These are phyloP conservation scores for Andricus curvator DNA, from an alignment of 2,888 invertebrate genomes.

Conservation along the genomic window DNA sequence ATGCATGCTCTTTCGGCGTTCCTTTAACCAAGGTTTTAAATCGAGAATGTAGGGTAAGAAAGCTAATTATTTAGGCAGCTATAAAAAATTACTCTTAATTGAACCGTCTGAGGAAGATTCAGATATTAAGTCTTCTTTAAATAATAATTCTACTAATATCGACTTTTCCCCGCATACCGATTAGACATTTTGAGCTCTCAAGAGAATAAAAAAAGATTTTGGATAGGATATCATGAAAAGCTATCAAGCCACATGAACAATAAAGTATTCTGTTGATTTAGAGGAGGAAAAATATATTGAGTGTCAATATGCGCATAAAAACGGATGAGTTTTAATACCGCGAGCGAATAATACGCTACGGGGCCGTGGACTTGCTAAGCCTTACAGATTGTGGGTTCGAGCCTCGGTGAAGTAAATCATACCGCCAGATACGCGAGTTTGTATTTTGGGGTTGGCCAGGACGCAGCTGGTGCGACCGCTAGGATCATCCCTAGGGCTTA, in stretches of 20 bases:
- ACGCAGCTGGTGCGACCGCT: conserved; percentile 70
- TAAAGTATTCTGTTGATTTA: neutral
- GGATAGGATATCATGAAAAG: neutral
- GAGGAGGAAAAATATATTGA: conserved; percentile 46
- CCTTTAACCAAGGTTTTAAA: no score
- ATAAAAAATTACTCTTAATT: neutral
- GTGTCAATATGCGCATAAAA: conserved; percentile 57
- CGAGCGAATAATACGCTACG: conserved; percentile 56
- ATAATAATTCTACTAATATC: neutral
- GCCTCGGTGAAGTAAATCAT: conserved; percentile 74
- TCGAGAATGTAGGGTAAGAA: neutral
- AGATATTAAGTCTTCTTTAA: no score
- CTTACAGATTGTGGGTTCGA: conserved; percentile 74
- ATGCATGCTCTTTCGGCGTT: no score
- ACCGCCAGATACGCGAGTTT: conserved; percentile 63
- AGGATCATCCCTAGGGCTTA: conserved; percentile 71
- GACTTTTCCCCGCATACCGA: neutral
- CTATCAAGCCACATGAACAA: neutral
- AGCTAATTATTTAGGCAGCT: neutral
- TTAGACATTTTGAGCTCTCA: neutral
- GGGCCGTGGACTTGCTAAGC: conserved; percentile 70
- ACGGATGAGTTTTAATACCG: conserved; percentile 74
- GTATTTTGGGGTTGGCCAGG: conserved; percentile 64
- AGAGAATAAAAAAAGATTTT: neutral
- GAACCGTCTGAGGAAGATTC: neutral